Conservation (phyloP, 2,888 invertebrate species). For the Deilephila porcellus region DNA sequence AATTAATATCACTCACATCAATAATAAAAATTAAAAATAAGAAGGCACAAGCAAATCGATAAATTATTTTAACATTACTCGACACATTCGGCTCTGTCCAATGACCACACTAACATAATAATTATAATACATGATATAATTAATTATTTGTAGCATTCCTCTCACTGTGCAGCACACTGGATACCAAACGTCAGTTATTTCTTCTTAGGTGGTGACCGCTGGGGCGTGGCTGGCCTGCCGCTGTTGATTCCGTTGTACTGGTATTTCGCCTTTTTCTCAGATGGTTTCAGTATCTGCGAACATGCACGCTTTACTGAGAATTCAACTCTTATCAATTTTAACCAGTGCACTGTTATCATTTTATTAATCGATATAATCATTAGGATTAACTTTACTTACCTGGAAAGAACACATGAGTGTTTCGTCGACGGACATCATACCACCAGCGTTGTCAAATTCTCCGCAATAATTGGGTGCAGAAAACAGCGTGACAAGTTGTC, state of each 20-base stretch:
- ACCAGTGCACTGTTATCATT: neutral
- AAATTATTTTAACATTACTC: conserved; percentile 75
- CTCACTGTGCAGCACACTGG: conserved; percentile 83
- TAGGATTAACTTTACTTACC: conserved; percentile 81
- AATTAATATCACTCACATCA: conserved; percentile 81
- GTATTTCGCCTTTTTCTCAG: conserved; percentile 99
- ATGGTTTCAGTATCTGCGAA: conserved; percentile 97
- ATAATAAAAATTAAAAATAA: conserved; percentile 79
- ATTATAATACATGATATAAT: conserved; percentile 81
- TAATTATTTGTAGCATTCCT: conserved; percentile 82
- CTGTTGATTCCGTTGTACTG: conserved; percentile 96
- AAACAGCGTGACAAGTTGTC: conserved; percentile 98
- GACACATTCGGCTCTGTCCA: conserved; percentile 76
- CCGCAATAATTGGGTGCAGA: conserved; percentile 99
- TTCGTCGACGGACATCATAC: conserved; percentile 99
- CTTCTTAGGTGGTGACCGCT: conserved; percentile 89
- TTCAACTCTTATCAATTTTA: neutral
- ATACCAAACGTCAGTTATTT: conserved; percentile 87
- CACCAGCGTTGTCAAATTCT: conserved; percentile 99
- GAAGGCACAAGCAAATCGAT: conserved; percentile 83
- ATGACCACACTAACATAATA: conserved; percentile 76
- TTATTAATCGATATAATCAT: neutral
- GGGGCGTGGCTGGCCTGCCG: conserved; percentile 93
- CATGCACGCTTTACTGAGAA: neutral
- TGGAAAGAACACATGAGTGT: conserved; percentile 99